Base-by-base conservation (phyloP, 2,113 vertebrate genomes). In the Hepsetus odoe region DNA sequence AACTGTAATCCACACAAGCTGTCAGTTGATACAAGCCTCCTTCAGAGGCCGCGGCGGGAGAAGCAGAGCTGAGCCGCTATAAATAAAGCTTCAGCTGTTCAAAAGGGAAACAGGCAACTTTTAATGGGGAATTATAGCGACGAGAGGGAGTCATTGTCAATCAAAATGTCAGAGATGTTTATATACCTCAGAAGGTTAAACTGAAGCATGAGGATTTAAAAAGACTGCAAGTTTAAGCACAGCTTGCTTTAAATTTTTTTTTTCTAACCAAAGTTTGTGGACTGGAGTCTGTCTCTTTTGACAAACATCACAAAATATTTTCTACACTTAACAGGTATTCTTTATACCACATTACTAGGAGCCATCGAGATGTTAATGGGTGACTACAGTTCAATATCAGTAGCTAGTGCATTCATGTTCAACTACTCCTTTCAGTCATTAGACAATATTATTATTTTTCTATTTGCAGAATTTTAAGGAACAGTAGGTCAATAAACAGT, bases 1-100 rank as follows among this genome's bases (percentile, higher is more conserved):
- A 89, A 90, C 87, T 78, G 84, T 93, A 92, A 93, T 93, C 93
- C 92, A 90, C 90, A 92, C 92, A 92, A 94, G 91, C 92, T 93
- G 93, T 92, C 91, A 92, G 88, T 92, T 92, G 90, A 92, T 93
- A 92, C 91, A 91, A 90, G 90, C 88, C 83, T 92, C 88, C 88
- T 86, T 90, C 90, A 86, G 90, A 90, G 87, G 88, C 90, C 84
- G 86, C 76, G 87, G 81, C 84, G 80, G 81, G 85, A 68, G 82
- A 87, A 89, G 82, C 85, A 87, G 85, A 77, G 33, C 85, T 84
- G 83, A 82, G 82, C 73, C 76, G 87, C 88, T 91, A 91, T 89
- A 91, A 90, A 91, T 92, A 91, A 92, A 91, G 87, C 81, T 82
- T 89, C 88, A 87, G 85, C 89, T 90, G 90, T 87, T 77, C 55